Conservation (phyloP, 2,113 vertebrate species). For the Mohoua ochrocephala region DNA sequence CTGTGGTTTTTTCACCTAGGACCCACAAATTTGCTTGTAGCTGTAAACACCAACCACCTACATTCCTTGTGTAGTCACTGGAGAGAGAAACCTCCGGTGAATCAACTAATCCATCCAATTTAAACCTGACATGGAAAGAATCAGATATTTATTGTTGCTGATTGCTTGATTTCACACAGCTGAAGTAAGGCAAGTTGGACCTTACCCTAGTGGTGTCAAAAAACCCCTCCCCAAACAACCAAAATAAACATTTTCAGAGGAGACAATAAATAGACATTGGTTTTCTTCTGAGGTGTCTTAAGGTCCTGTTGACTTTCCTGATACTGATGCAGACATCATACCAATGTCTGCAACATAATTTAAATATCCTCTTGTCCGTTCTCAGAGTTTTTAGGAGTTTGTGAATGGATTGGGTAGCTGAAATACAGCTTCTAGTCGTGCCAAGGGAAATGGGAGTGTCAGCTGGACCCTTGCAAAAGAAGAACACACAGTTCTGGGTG, state of each 20-base stretch:
- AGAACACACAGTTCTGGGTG: neutral
- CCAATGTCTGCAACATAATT: neutral
- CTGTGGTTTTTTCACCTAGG: neutral
- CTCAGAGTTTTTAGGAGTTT: neutral
- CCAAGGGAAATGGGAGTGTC: neutral
- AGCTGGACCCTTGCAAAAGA: neutral
- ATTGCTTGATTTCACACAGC: neutral
- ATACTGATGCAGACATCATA: neutral
- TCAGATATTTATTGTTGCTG: neutral
- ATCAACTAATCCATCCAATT: neutral
- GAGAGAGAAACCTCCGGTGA: neutral
- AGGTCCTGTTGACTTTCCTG: neutral
- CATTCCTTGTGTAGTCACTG: neutral
- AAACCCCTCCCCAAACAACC: neutral
- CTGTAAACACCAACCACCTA: neutral
- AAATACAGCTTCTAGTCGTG: neutral
- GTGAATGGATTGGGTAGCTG: neutral
- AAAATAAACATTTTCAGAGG: neutral
- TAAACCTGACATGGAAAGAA: neutral
- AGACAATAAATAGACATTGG: neutral
- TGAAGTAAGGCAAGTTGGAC: neutral
- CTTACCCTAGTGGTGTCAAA: neutral
- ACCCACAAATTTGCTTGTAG: neutral
- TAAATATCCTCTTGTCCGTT: neutral
- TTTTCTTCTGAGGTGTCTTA: neutral